These are phyloP conservation scores for Gymnodraco acuticeps DNA, from an alignment of 2,797 vertebrate genomes.

Conservation along the genomic window DNA sequence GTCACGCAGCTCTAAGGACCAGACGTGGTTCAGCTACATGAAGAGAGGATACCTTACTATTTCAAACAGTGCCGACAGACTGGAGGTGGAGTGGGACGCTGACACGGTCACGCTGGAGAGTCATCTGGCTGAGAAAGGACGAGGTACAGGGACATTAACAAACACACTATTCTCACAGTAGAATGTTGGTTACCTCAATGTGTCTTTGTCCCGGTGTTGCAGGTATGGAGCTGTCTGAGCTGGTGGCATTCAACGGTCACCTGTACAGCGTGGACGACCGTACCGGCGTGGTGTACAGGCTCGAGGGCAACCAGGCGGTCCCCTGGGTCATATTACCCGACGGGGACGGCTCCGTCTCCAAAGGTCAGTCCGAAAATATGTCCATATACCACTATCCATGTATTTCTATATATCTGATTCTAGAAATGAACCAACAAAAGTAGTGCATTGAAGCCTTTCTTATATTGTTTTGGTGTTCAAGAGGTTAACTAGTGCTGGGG, in stretches of 20 bases:
- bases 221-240: constrained; percentile 97
- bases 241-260: constrained; percentile 92
- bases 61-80: constrained; percentile 84
- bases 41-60: constrained; percentile 91
- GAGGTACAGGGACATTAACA: constrained; percentile 73
- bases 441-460: background rate
- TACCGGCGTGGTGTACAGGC: constrained; percentile 93
- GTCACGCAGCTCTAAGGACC: constrained; percentile 85
- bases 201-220: constrained; percentile 19
- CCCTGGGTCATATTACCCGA: constrained; percentile 97
- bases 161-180: background rate
- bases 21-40: constrained; percentile 97
- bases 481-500: too few species aligned
- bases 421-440: background rate
- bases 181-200: background rate
- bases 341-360: constrained; percentile 92
- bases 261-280: constrained; percentile 96
- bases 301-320: constrained; percentile 89
- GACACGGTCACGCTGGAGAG: constrained; percentile 86
- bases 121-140: constrained; percentile 94
- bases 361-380: constrained; percentile 85
- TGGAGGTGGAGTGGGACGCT: constrained; percentile 92
- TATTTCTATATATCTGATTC: background rate
- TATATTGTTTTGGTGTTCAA: background rate
- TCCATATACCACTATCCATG: background rate